Base-by-base conservation (phyloP, 2,888 invertebrate species). In the Scaptomyza tumidula region DNA sequence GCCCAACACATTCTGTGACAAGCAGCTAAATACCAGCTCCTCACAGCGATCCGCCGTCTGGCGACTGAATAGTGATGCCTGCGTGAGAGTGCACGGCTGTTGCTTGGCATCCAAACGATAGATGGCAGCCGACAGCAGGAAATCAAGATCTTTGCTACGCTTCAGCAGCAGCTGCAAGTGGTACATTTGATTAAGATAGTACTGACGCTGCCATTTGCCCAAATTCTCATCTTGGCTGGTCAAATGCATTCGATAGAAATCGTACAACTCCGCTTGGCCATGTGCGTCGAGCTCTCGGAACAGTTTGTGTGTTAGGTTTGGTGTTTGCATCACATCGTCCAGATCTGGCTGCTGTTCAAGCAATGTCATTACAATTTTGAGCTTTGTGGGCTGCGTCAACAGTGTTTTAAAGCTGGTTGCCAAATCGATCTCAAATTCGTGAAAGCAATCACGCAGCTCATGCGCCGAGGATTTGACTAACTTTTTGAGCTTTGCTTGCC, bases 121-220 rank as follows among this genome's bases (percentile, higher is more conserved):
- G 0, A 78, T 1, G 0, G 67, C 35, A 1, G 43, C 45, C 3
- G 27, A 13, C 6, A 78, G 6, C 1, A 85, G 6, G 1, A 63
- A 60, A 0, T 64, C 14, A 3, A 85, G 10, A 3, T 68, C 56
- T 6, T 61, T 31, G 14, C 0, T 45, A 14, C 63, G 60, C n/a
- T 19, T 65, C 24, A 69, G 39, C 9, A 65, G 13, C 6, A 63
- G 58, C 29, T 80, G 31, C 6, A 76, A 16, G 0, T 35, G 14
- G 6, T 87, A 75, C 79, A 82, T 63, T 14, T 75, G 65, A 6
- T 62, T 78, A 0, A 82, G 55, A 19, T 75, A 81, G 35, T 73
- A 50, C 3, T 66, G 56, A 0, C 80, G 61, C 13, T 62, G 43
- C 6, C 29, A 44, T 29, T 67, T 56, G 1, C 16, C 48, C 0